Conservation (phyloP, 2,888 invertebrate species). For the Plusia festucae region DNA sequence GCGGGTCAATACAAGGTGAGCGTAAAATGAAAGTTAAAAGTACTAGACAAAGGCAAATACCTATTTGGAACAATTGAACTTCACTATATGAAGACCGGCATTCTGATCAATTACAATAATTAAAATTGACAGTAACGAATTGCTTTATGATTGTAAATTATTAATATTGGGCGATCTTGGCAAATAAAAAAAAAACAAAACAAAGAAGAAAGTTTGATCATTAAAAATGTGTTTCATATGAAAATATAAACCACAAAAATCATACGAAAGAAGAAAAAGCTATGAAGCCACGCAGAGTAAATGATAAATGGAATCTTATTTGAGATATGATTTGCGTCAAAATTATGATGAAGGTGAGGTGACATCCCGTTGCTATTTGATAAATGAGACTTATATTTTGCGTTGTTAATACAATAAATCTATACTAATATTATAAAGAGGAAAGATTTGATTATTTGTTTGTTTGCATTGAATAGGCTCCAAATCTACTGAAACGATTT, state of each 20-base stretch:
- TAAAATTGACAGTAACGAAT: too few relatives aligned
- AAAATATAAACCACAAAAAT: constrained; percentile 14
- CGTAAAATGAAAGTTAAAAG: background rate
- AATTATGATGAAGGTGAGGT: constrained; percentile 1
- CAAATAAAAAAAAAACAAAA: background rate
- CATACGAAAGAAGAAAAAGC: constrained; percentile 15
- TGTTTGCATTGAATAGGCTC: too few relatives aligned
- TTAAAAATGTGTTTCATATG: background rate
- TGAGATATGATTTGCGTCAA: constrained; percentile 14
- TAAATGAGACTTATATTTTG: background rate
- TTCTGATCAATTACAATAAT: too few relatives aligned
- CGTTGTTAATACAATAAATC: too few relatives aligned
- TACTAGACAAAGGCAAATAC: background rate
- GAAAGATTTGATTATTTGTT: too few relatives aligned
- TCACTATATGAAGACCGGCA: too few relatives aligned
- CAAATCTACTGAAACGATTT: too few relatives aligned
- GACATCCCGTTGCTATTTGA: constrained; percentile 12
- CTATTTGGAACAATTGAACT: background rate
- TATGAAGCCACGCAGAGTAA: constrained; percentile 15
- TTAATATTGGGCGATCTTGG: too few relatives aligned
- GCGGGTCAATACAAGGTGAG: too few relatives aligned
- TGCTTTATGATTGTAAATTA: too few relatives aligned
- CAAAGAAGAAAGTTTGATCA: background rate
- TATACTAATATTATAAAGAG: too few relatives aligned
- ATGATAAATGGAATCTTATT: constrained; percentile 27